Percentiles rank a stretch among this genome's conserved stretches.
phyloP scores from a whole-genome alignment of 2,113 vertebrate genomes.

The Falcunculus frontatus region DNA sequence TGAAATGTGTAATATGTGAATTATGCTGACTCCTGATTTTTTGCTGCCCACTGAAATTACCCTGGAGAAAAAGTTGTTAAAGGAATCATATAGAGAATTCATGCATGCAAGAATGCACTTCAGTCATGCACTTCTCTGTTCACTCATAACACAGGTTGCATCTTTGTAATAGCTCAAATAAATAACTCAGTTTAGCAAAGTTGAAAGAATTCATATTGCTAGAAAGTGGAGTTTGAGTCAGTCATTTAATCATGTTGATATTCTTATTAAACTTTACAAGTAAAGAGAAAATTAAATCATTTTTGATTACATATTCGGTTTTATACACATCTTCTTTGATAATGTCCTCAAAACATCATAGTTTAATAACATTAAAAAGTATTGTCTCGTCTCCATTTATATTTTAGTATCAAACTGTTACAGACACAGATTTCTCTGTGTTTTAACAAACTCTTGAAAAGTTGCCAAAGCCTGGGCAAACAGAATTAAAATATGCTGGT shows the following conservation, averaged over 20 bases:
- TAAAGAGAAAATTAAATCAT: neutral
- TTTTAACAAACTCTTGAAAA: neutral
- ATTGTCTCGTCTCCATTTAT: neutral
- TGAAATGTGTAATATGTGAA: neutral
- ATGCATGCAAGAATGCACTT: neutral
- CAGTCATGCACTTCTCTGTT: neutral
- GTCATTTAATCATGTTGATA: neutral
- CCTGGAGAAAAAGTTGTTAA: neutral
- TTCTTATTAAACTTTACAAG: neutral
- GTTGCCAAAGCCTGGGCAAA: neutral
- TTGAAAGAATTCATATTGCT: neutral
- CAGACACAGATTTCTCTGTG: neutral
- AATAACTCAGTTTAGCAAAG: neutral
- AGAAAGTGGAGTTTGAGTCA: neutral
- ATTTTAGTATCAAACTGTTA: neutral
- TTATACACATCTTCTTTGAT: neutral
- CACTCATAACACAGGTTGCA: neutral
- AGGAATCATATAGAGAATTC: neutral
- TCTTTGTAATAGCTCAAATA: neutral
- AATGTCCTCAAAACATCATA: neutral
- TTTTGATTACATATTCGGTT: neutral
- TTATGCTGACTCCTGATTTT: neutral
- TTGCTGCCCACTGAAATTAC: neutral
- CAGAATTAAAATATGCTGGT: neutral
- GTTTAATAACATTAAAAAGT: neutral